Evolutionary conservation across 2,113 vertebrate genomes (phyloP).

Genomic region (Rhinolophus sinicus): DNA sequence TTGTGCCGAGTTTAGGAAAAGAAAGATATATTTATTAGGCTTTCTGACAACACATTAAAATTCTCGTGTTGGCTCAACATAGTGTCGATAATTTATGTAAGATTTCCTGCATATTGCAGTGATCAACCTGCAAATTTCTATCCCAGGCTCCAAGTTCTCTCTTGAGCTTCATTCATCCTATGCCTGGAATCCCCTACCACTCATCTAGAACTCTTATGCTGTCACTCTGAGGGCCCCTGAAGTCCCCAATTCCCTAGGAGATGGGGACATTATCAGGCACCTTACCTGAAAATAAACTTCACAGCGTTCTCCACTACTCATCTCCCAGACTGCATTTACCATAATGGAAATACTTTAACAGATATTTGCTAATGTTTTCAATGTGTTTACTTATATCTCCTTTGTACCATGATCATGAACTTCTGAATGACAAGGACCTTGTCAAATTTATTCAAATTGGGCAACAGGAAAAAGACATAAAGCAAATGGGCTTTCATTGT

Average conservation of each 20-base stretch:
- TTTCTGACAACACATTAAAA: constrained; percentile 27
- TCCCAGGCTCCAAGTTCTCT: neutral
- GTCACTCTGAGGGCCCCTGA: neutral
- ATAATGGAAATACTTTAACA: neutral
- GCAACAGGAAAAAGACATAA: neutral
- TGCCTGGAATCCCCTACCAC: neutral
- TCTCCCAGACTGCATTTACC: neutral
- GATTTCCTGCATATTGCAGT: neutral
- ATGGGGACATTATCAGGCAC: neutral
- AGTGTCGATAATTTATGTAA: neutral
- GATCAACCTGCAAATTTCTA: neutral
- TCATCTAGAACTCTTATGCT: neutral
- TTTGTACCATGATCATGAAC: neutral
- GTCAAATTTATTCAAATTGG: neutral
- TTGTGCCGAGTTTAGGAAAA: constrained; percentile 66
- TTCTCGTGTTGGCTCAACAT: constrained; percentile 55
- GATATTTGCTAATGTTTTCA: neutral
- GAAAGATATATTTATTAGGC: constrained; percentile 32
- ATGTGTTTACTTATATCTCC: neutral
- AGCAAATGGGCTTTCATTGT: neutral
- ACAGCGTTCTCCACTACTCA: neutral
- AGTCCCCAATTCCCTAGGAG: neutral
- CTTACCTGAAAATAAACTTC: neutral
- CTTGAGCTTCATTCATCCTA: neutral
- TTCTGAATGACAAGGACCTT: neutral